These are phyloP conservation scores for Nematolebias whitei DNA, from an alignment of 2,113 vertebrate species.

Conservation along the genomic window DNA sequence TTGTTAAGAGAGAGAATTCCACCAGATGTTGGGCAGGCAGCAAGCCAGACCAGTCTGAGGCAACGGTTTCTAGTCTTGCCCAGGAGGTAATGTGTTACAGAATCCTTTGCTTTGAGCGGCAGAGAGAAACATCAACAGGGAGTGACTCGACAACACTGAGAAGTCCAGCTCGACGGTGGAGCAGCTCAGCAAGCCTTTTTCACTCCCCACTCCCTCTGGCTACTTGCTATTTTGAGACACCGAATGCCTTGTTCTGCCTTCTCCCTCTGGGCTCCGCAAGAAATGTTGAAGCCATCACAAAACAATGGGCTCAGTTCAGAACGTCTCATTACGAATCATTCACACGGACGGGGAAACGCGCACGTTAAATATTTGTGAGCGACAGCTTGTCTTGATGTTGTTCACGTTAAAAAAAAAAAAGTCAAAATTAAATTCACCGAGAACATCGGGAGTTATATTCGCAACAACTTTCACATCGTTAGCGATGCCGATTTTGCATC, in stretches of 20 bases:
- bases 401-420: neutral
- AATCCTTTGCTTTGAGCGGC: slow-evolving; percentile 51
- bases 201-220: slow-evolving; percentile 63
- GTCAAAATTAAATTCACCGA: slow-evolving; percentile 7
- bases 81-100: slow-evolving; percentile 59
- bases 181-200: slow-evolving; percentile 35
- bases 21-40: slow-evolving; percentile 20
- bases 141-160: slow-evolving; percentile 57
- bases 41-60: slow-evolving; percentile 45
- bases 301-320: slow-evolving; percentile 51
- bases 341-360: slow-evolving; percentile 40
- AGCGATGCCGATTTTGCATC: slow-evolving; percentile 9
- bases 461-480: slow-evolving; percentile 18
- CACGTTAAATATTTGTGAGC: slow-evolving; percentile 36
- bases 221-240: slow-evolving; percentile 70
- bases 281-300: slow-evolving; percentile 58
- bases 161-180: slow-evolving; percentile 45
- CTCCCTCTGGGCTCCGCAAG: slow-evolving; percentile 51
- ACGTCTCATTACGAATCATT: slow-evolving; percentile 43
- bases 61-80: slow-evolving; percentile 60
- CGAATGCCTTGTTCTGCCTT: slow-evolving; percentile 57
- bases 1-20: slow-evolving; percentile 34
- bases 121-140: slow-evolving; percentile 53
- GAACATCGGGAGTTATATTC: slow-evolving; percentile 8
- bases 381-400: neutral